Percentiles rank a stretch among this genome's conserved stretches.
These are phyloP conservation scores for Oryzias sinensis DNA, from an alignment of 2,797 vertebrate genomes.

Conservation along the genomic window DNA sequence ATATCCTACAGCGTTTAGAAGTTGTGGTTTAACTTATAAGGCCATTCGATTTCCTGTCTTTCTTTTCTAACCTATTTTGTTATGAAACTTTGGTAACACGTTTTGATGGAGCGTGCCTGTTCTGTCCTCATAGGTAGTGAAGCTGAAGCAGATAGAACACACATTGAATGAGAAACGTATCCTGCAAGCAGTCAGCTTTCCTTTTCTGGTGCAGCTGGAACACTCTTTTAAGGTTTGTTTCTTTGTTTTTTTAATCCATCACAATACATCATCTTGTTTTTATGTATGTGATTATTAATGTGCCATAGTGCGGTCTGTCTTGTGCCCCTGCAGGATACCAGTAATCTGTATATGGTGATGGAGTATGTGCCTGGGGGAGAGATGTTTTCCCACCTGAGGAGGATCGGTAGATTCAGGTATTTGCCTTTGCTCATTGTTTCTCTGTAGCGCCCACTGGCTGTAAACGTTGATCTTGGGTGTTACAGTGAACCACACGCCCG, in stretches of 20 bases:
- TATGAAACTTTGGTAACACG: not conserved
- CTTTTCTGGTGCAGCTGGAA: slow-evolving; percentile 90
- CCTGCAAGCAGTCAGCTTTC: slow-evolving; percentile 91
- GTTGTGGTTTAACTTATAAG: too few species aligned
- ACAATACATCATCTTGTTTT: not conserved
- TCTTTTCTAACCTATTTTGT: not conserved
- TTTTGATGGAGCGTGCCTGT: not conserved
- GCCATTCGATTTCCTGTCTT: too few species aligned
- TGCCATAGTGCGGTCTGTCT: slow-evolving; percentile 8
- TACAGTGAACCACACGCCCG: slow-evolving; percentile 91
- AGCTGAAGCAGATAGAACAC: slow-evolving; percentile 96
- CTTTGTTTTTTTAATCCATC: not conserved
- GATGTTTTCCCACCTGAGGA: slow-evolving; percentile 94
- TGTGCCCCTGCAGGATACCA: slow-evolving; percentile 81
- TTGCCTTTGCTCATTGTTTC: not conserved
- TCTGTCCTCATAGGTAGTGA: slow-evolving; percentile 82
- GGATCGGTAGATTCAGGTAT: slow-evolving; percentile 92
- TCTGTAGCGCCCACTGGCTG: slow-evolving; percentile 3
- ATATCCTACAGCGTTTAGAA: too few species aligned
- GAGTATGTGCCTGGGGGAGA: slow-evolving; percentile 93
- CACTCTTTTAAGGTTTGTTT: slow-evolving; percentile 88
- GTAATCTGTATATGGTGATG: slow-evolving; percentile 96
- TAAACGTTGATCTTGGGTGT: slow-evolving; percentile 27
- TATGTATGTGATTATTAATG: not conserved
- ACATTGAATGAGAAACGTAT: slow-evolving; percentile 94